phyloP scores from a whole-genome alignment of 2,797 vertebrate genomes.

The Acridotheres tristis region DNA sequence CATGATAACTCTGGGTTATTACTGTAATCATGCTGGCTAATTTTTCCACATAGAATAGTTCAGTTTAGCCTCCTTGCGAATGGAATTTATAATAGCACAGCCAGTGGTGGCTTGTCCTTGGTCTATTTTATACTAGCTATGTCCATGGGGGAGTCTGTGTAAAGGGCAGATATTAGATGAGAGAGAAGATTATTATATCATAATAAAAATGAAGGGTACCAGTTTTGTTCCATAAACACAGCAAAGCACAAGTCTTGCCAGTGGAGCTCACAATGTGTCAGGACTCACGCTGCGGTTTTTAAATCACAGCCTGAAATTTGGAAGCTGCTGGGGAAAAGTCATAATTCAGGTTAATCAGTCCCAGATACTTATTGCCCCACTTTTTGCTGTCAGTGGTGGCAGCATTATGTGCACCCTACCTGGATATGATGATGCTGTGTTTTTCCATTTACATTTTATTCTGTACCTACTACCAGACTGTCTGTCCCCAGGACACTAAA shows the following conservation, averaged over 20 bases:
- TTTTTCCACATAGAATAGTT: background rate
- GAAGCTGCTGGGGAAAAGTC: background rate
- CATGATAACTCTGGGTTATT: slow-evolving; percentile 34
- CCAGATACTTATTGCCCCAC: background rate
- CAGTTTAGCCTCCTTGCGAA: background rate
- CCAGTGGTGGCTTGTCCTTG: background rate
- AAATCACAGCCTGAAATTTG: background rate
- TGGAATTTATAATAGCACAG: slow-evolving; percentile 18
- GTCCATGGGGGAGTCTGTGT: background rate
- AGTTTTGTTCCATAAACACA: background rate
- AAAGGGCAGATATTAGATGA: background rate
- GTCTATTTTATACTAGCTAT: background rate
- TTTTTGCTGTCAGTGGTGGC: background rate
- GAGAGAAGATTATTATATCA: background rate
- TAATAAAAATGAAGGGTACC: background rate
- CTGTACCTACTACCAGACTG: background rate
- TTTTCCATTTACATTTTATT: background rate
- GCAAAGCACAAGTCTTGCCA: background rate
- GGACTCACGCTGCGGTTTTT: accelerated
- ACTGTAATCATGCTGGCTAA: slow-evolving; percentile 9
- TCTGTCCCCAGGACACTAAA: background rate
- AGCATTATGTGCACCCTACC: background rate
- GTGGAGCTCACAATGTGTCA: background rate
- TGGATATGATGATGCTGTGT: background rate
- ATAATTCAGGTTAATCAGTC: background rate